A percentile compares a stretch with the other conserved stretches of the same genome.
phyloP scores from a whole-genome alignment of 2,797 vertebrate species.

The Arrhamphus sclerolepis region DNA sequence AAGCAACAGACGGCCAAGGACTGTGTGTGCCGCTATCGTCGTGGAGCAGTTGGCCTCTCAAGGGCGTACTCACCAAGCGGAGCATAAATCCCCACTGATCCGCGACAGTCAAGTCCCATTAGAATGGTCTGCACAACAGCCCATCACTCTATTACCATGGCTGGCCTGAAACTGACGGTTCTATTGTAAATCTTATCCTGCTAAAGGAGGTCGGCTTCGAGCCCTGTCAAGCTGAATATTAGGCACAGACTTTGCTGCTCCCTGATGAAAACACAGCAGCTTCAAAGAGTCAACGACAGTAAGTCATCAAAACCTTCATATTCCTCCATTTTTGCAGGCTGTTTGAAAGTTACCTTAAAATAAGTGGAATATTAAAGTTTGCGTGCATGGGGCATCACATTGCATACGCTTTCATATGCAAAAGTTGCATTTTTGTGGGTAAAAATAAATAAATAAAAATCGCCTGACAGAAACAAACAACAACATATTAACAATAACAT shows the following conservation, averaged over 20 bases:
- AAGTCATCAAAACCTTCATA: constrained; percentile 53
- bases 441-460: too few relatives aligned
- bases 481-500: too few relatives aligned
- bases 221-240: constrained; percentile 69
- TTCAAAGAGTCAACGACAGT: constrained; percentile 60
- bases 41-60: constrained; percentile 74
- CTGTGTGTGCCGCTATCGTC: constrained; percentile 65
- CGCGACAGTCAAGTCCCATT: constrained; percentile 79
- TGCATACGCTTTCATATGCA: neutral
- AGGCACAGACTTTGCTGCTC: constrained; percentile 53
- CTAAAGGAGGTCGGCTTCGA: constrained; percentile 67
- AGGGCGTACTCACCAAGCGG: constrained; percentile 73
- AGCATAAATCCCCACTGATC: constrained; percentile 80
- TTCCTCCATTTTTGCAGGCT: constrained; percentile 19
- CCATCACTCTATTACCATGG: constrained; percentile 76
- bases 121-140: constrained; percentile 74
- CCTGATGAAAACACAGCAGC: constrained; percentile 55
- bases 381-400: neutral
- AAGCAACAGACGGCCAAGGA: constrained; percentile 64
- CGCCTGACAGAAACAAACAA: too few relatives aligned
- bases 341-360: constrained; percentile 9
- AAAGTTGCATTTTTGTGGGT: too few relatives aligned
- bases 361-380: constrained; percentile 1
- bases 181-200: constrained; percentile 76
- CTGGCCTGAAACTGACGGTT: constrained; percentile 74